A percentile compares a stretch with the other conserved stretches of the same genome.
phyloP scores from a whole-genome alignment of 2,888 invertebrate species.

The Crioceris asparagi region DNA sequence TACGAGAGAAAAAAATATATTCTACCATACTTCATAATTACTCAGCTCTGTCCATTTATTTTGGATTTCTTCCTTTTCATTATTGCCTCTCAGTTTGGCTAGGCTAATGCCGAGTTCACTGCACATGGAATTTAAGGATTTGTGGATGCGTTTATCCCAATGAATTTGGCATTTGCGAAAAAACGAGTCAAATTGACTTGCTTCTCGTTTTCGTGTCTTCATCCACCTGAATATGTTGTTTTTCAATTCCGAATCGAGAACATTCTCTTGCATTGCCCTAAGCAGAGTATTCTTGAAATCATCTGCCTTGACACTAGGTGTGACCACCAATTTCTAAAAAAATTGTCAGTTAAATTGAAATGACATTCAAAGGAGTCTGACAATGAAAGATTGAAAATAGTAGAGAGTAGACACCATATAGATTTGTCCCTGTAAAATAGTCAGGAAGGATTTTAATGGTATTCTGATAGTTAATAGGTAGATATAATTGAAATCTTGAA shows the following conservation, averaged over 20 bases:
- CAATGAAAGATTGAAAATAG: no score
- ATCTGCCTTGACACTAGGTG: constrained; percentile 61
- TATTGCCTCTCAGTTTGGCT: constrained; percentile 60
- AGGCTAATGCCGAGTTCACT: constrained; percentile 78
- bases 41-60: constrained; percentile 90
- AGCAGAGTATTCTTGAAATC: constrained; percentile 69
- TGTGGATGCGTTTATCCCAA: constrained; percentile 91
- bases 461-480: no score
- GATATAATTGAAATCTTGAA: no score
- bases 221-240: constrained; percentile 79
- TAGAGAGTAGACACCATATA: no score
- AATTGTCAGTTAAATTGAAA: no score
- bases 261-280: constrained; percentile 64
- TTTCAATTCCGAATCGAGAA: constrained; percentile 70
- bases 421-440: no score
- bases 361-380: no score
- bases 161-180: constrained; percentile 75
- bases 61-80: constrained; percentile 71
- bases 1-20: constrained; percentile 15
- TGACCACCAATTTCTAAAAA: constrained; percentile 64
- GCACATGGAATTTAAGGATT: constrained; percentile 92
- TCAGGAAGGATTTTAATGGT: no score
- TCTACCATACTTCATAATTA: constrained; percentile 70
- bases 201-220: constrained; percentile 43
- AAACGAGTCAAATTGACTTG: constrained; percentile 44